A percentile compares a stretch with the other conserved stretches of the same genome.
These are phyloP conservation scores for Grallaria varia DNA, from an alignment of 2,113 vertebrate genomes.

Conservation along the genomic window DNA sequence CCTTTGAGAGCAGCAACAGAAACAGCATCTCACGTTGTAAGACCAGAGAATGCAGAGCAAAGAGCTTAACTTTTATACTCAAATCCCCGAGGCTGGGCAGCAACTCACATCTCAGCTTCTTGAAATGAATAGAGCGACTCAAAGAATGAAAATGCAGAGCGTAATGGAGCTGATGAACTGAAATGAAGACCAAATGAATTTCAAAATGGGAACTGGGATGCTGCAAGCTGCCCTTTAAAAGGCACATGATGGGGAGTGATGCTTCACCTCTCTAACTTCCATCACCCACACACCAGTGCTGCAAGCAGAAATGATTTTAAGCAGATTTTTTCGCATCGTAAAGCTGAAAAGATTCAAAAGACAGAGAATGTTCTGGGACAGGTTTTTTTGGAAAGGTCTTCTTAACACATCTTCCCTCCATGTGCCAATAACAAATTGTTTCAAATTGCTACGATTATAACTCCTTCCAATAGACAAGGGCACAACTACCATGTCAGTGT, in stretches of 20 bases:
- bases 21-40: background rate
- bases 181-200: background rate
- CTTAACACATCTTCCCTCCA: background rate
- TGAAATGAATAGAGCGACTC: background rate
- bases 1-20: constrained; percentile 32
- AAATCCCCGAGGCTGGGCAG: background rate
- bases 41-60: background rate
- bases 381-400: background rate
- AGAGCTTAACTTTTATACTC: constrained; percentile 8
- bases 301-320: background rate
- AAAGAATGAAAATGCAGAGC: constrained; percentile 2
- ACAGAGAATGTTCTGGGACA: background rate
- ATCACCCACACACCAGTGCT: background rate
- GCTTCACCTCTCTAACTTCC: background rate
- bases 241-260: background rate
- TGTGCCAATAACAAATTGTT: background rate
- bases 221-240: background rate
- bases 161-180: background rate
- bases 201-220: background rate
- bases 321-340: background rate
- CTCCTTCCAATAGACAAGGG: background rate
- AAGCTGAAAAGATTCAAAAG: background rate
- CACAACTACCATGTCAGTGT: background rate
- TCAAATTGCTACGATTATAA: background rate
- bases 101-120: background rate